Percentiles rank a stretch among this genome's conserved stretches.
Conservation (phyloP, 64 coral and sea anemone genomes). For the Montipora efflorescens region DNA sequence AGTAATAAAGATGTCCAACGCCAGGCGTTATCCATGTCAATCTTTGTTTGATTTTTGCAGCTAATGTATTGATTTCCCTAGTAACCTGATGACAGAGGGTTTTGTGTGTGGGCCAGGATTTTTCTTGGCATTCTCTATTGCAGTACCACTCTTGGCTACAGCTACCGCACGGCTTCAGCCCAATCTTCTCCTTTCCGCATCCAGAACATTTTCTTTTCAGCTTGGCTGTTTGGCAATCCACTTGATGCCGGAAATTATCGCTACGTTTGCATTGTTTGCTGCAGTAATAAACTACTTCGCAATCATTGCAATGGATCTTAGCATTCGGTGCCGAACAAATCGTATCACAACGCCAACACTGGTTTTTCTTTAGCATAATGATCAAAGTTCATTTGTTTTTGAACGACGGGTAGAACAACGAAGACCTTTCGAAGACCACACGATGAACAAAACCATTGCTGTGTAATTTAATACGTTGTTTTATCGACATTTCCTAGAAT, state of each 20-base stretch:
- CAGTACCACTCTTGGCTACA: constrained; percentile 63
- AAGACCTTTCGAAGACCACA: too few relatives aligned
- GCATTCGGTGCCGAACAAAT: not conserved
- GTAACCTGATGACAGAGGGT: not conserved
- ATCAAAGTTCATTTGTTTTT: too few relatives aligned
- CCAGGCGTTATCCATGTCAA: not conserved
- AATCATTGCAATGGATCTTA: constrained; percentile 28
- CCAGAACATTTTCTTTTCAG: constrained; percentile 18
- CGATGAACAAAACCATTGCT: too few relatives aligned
- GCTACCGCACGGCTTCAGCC: constrained; percentile 28
- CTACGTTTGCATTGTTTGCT: constrained; percentile 40
- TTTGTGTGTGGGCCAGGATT: constrained; percentile 44
- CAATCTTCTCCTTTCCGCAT: constrained; percentile 10
- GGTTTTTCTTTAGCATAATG: not conserved
- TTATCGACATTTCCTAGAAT: too few relatives aligned
- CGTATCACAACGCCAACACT: constrained; percentile 55
- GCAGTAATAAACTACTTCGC: constrained; percentile 67
- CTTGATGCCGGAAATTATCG: constrained; percentile 61
- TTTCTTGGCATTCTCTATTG: constrained; percentile 18
- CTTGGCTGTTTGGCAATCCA: constrained; percentile 65
- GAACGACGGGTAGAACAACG: too few relatives aligned
- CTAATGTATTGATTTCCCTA: not conserved
- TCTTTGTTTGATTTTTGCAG: not conserved
- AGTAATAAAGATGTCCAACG: constrained; percentile 31
- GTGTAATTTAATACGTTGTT: too few relatives aligned